Percentiles rank a stretch among this genome's conserved stretches.
Evolutionary conservation across 2,113 vertebrate genomes (phyloP).

Genomic region (Alectura lathami): DNA sequence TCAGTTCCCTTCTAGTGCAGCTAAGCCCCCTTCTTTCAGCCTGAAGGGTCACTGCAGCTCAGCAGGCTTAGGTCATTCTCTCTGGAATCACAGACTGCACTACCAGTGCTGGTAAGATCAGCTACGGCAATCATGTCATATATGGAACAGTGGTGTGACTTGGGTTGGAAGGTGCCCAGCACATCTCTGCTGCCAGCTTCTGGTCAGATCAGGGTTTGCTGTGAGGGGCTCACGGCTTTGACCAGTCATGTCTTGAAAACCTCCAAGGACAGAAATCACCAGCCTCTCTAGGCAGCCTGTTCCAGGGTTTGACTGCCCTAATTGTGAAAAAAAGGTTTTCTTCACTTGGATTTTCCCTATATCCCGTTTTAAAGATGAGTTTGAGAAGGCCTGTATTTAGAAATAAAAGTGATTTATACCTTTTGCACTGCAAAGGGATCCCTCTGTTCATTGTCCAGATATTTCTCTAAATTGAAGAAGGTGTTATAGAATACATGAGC

Average conservation of each 20-base stretch:
- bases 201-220: neutral
- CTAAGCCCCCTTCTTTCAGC: neutral
- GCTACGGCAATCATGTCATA: neutral
- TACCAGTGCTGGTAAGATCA: neutral
- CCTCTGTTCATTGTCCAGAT: conserved; percentile 98
- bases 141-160: neutral
- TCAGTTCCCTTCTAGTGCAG: neutral
- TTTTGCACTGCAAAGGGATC: conserved; percentile 99
- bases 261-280: neutral
- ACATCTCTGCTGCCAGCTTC: neutral
- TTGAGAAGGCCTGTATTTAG: neutral
- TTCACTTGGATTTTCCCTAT: neutral
- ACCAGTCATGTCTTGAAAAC: neutral
- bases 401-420: conserved; percentile 74
- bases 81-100: neutral
- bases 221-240: neutral
- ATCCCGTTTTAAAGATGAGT: neutral
- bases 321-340: neutral
- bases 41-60: neutral
- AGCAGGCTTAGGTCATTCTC: neutral
- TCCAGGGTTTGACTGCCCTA: neutral
- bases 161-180: neutral
- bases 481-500: conserved; percentile 98
- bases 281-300: neutral
- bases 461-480: conserved; percentile 99